Evolutionary conservation across 1,140 invertebrate genomes (phyloP).

Genomic region (Delia radicum): DNA sequence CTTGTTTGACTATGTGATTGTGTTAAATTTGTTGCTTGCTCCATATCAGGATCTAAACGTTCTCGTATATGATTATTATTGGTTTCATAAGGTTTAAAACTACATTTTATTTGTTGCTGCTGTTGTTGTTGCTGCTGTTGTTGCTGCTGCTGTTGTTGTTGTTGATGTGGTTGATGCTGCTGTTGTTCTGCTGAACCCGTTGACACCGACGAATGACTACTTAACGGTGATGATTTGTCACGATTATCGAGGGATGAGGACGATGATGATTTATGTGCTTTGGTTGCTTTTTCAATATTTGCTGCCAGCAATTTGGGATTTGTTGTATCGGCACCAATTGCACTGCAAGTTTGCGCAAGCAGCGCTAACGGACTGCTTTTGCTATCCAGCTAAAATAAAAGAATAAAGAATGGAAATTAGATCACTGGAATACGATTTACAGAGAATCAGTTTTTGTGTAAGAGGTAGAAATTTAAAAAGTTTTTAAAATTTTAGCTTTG

Average conservation of each 20-base stretch:
- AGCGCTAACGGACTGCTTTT: constrained; percentile 93
- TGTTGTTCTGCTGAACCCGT: constrained; percentile 55
- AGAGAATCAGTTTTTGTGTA: neutral
- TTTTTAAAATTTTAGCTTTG: neutral
- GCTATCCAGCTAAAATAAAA: constrained; percentile 82
- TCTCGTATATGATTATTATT: constrained; percentile 55
- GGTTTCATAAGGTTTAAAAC: constrained; percentile 72
- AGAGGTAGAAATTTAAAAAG: neutral
- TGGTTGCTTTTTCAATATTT: constrained; percentile 67
- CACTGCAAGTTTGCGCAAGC: constrained; percentile 91
- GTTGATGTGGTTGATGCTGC: constrained; percentile 23
- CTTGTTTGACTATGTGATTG: constrained; percentile 40
- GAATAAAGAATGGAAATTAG: constrained; percentile 32
- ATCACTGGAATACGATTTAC: neutral
- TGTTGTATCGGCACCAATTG: constrained; percentile 86
- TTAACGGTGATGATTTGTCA: constrained; percentile 62
- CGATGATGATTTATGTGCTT: constrained; percentile 46
- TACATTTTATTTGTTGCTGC: constrained; percentile 59
- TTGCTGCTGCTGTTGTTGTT: constrained; percentile 26
- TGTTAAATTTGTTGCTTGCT: constrained; percentile 54
- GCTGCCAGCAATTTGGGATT: constrained; percentile 70
- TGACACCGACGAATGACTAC: constrained; percentile 51
- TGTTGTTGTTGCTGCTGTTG: constrained; percentile 35
- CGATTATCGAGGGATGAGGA: constrained; percentile 57
- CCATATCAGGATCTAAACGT: constrained; percentile 34